These are phyloP conservation scores for Phallusia fumigata DNA, from an alignment of 23 tunicate species.

Conservation along the genomic window DNA sequence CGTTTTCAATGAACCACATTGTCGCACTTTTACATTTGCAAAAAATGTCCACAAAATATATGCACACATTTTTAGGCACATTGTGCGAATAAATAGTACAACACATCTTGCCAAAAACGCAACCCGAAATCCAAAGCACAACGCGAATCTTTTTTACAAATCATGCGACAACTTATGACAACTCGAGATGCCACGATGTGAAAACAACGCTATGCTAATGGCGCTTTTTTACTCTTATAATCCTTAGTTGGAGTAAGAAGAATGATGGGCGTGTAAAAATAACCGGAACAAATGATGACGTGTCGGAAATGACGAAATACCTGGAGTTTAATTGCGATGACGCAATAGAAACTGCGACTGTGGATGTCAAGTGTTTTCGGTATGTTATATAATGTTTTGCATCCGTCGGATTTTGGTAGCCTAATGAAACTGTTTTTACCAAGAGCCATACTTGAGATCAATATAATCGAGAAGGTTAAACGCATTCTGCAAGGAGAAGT, in stretches of 20 bases:
- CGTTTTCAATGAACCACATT: too few relatives aligned
- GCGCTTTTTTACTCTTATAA: background rate
- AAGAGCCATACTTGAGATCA: background rate
- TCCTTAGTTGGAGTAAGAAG: background rate
- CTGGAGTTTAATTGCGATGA: background rate
- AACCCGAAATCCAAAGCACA: too few relatives aligned
- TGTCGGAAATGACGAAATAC: background rate
- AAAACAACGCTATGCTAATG: background rate
- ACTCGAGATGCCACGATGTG: background rate
- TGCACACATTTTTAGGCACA: too few relatives aligned
- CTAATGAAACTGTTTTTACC: background rate
- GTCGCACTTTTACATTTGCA: too few relatives aligned
- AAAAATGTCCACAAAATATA: too few relatives aligned
- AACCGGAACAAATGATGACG: background rate
- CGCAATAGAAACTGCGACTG: background rate
- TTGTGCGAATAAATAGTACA: too few relatives aligned
- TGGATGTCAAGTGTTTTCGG: background rate
- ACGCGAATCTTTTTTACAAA: too few relatives aligned
- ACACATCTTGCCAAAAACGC: too few relatives aligned
- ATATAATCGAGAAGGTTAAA: background rate
- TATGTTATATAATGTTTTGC: background rate
- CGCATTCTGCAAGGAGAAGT: background rate
- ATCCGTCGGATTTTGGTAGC: background rate
- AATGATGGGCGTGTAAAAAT: background rate
- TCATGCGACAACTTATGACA: background rate